Evolutionary conservation across 1,140 invertebrate species (phyloP).

Genomic region (Acromyrmex heyeri): DNA sequence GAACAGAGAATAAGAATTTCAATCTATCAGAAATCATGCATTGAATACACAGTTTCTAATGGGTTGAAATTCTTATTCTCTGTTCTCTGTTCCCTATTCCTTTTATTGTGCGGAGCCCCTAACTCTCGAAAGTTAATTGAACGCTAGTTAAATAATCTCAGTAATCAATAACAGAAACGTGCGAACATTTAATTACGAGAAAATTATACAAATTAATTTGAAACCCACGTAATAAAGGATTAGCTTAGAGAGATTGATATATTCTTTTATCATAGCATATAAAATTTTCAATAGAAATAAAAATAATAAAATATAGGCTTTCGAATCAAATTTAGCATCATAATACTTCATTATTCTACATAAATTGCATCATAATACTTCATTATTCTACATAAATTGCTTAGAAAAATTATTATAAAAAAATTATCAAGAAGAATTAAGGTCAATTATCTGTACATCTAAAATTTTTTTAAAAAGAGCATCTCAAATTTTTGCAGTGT

Average conservation of each 20-base stretch:
- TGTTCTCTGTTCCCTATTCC: too few relatives aligned
- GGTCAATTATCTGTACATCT: not conserved
- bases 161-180: constrained; percentile 12
- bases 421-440: not conserved
- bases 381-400: not conserved
- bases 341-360: too few relatives aligned
- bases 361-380: not conserved
- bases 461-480: not conserved
- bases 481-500: not conserved
- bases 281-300: constrained; percentile 4
- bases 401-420: not conserved
- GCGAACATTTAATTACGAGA: constrained; percentile 40
- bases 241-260: not conserved
- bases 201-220: not conserved
- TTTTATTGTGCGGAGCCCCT: too few relatives aligned
- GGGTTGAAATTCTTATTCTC: too few relatives aligned
- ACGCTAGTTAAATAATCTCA: constrained; percentile 55
- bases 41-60: too few relatives aligned
- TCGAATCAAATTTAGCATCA: not conserved
- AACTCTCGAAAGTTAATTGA: constrained; percentile 61
- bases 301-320: constrained; percentile 6
- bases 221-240: not conserved
- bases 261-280: not conserved
- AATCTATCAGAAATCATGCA: too few relatives aligned
- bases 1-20: too few relatives aligned